These are phyloP conservation scores for Helleia helle DNA, from an alignment of 2,888 invertebrate species.

Conservation along the genomic window DNA sequence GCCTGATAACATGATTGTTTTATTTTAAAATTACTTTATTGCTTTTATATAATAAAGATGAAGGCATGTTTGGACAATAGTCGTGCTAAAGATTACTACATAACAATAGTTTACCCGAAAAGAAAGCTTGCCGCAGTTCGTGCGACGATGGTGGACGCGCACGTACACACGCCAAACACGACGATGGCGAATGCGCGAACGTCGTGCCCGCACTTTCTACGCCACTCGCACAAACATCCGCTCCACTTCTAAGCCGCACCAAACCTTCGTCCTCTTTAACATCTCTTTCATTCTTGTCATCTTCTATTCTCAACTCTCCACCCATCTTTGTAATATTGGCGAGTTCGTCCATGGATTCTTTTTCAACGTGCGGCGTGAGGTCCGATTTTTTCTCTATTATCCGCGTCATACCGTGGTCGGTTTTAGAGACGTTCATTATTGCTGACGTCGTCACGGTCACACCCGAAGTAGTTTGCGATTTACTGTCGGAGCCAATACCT, in stretches of 20 bases:
- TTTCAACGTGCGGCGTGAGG: neutral
- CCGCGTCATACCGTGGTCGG: slow-evolving; percentile 4
- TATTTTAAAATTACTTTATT: too few relatives aligned
- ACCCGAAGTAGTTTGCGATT: slow-evolving; percentile 36
- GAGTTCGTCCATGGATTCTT: slow-evolving; percentile 2
- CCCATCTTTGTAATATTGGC: neutral
- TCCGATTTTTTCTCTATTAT: slow-evolving; percentile 2
- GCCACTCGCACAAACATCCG: neutral
- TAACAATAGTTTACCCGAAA: slow-evolving; percentile 40
- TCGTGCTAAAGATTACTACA: too few relatives aligned
- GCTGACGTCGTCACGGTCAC: neutral
- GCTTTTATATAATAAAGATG: too few relatives aligned
- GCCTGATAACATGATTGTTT: slow-evolving; percentile 15
- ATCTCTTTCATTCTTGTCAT: neutral
- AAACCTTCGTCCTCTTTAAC: slow-evolving; percentile 13
- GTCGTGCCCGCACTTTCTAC: slow-evolving; percentile 25
- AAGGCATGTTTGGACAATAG: too few relatives aligned
- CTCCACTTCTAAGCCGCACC: slow-evolving; percentile 8
- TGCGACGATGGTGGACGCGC: slow-evolving; percentile 56
- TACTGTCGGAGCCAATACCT: slow-evolving; percentile 41
- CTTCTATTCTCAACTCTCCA: slow-evolving; percentile 1
- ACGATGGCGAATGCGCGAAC: slow-evolving; percentile 34
- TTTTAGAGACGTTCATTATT: slow-evolving; percentile 1
- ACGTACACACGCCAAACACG: slow-evolving; percentile 55
- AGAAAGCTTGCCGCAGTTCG: slow-evolving; percentile 63